These are phyloP conservation scores for Geophilus truncorum DNA, from an alignment of 2,888 invertebrate genomes.

Conservation along the genomic window DNA sequence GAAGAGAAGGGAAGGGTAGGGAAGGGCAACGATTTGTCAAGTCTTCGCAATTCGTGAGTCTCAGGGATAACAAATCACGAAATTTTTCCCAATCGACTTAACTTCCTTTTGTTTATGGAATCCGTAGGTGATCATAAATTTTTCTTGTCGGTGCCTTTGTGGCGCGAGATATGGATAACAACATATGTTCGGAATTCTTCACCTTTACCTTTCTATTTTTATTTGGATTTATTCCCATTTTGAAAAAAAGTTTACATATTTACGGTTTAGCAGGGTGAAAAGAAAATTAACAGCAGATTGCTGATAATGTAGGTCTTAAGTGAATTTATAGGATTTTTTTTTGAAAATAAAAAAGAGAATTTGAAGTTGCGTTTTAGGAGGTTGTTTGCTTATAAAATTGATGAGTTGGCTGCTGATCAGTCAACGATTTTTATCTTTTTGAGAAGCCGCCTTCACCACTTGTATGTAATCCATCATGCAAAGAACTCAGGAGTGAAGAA, in stretches of 20 bases:
- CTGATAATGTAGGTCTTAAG: not conserved
- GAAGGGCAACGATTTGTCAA: not conserved
- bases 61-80: not conserved
- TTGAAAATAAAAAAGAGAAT: no score
- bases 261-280: not conserved
- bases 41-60: not conserved
- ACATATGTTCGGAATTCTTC: not conserved
- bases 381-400: not conserved
- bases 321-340: not conserved
- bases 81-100: not conserved
- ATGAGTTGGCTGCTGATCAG: slow-evolving; percentile 11
- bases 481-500: not conserved
- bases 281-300: not conserved
- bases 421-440: slow-evolving; percentile 14
- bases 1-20: not conserved
- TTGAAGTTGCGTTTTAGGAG: not conserved
- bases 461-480: slow-evolving; percentile 5
- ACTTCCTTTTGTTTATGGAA: slow-evolving; percentile 2
- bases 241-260: not conserved
- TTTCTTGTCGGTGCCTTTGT: not conserved
- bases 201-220: not conserved
- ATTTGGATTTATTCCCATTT: not conserved
- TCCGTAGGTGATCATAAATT: slow-evolving; percentile 6
- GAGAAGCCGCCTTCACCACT: slow-evolving; percentile 9
- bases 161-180: not conserved